Conservation (phyloP, 2,797 vertebrate genomes). For the Triplophysa bombifrons region DNA sequence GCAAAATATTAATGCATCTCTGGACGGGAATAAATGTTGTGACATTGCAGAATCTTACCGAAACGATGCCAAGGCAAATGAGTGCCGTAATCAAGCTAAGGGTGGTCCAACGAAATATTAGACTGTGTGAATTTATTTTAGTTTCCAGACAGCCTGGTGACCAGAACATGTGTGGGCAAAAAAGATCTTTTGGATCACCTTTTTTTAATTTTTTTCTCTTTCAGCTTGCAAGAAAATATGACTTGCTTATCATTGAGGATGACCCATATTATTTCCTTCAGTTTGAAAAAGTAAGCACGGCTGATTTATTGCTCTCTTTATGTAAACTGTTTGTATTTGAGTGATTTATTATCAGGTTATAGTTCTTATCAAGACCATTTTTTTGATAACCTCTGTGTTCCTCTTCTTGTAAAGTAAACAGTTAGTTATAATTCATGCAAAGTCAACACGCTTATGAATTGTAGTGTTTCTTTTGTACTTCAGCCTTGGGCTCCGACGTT, state of each 20-base stretch:
- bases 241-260: slow-evolving; percentile 87
- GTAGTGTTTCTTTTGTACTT: not conserved
- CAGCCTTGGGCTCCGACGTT: slow-evolving; percentile 81
- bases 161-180: too few relatives aligned
- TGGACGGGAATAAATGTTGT: too few relatives aligned
- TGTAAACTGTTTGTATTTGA: not conserved
- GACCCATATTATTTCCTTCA: slow-evolving; percentile 90
- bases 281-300: slow-evolving; percentile 78
- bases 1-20: too few relatives aligned
- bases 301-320: slow-evolving; percentile 19
- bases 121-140: too few relatives aligned
- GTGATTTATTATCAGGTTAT: slow-evolving; percentile 26
- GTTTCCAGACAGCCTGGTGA: too few relatives aligned
- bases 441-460: not conserved
- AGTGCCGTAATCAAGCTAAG: too few relatives aligned
- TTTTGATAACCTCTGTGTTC: slow-evolving; percentile 42
- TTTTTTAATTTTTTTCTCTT: slow-evolving; percentile 46
- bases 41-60: too few relatives aligned
- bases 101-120: too few relatives aligned
- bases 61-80: too few relatives aligned
- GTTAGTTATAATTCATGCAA: not conserved
- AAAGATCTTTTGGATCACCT: not conserved
- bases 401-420: slow-evolving; percentile 34
- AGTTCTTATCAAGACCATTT: slow-evolving; percentile 6
- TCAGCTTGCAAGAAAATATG: slow-evolving; percentile 82